Evolutionary conservation across 1,140 invertebrate genomes (phyloP).

Genomic region (Scaptomyza montana): DNA sequence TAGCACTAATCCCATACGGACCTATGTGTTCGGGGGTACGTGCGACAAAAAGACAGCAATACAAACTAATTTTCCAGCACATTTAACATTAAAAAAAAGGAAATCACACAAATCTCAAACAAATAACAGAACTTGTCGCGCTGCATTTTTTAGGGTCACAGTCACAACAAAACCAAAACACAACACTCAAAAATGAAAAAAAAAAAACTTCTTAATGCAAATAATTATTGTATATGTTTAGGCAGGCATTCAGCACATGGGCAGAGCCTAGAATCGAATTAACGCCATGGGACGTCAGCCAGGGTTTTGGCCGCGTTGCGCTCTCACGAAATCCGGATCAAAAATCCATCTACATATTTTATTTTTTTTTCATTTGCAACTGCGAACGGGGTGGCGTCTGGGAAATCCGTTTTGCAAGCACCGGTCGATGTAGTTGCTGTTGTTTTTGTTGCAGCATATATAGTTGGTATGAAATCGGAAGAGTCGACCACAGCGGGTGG

Average conservation of each 20-base stretch:
- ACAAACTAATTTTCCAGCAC: constrained; percentile 70
- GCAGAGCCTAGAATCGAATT: constrained; percentile 67
- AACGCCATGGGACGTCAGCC: constrained; percentile 59
- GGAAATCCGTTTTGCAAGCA: constrained; percentile 57
- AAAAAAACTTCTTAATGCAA: constrained; percentile 47
- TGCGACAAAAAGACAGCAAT: constrained; percentile 41
- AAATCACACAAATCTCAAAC: constrained; percentile 23
- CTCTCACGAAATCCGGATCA: constrained; percentile 61
- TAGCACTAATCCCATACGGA: constrained; percentile 5
- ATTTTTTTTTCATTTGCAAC: constrained; percentile 17
- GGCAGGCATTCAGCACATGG: constrained; percentile 25
- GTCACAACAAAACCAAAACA: constrained; percentile 61
- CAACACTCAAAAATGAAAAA: constrained; percentile 36
- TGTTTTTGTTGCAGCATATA: constrained; percentile 43
- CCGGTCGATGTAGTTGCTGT: background rate
- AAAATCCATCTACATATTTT: constrained; percentile 24
- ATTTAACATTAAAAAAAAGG: constrained; percentile 55
- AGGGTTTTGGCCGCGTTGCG: constrained; percentile 6
- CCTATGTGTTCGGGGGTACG: background rate
- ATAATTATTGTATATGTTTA: constrained; percentile 79
- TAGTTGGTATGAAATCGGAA: constrained; percentile 72
- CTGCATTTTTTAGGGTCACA: constrained; percentile 27
- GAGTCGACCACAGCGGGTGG: constrained; percentile 70
- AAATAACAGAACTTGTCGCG: constrained; percentile 32
- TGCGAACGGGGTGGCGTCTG: constrained; percentile 60